phyloP scores from a whole-genome alignment of 2,888 invertebrate genomes.

The Horisme vitalbata region DNA sequence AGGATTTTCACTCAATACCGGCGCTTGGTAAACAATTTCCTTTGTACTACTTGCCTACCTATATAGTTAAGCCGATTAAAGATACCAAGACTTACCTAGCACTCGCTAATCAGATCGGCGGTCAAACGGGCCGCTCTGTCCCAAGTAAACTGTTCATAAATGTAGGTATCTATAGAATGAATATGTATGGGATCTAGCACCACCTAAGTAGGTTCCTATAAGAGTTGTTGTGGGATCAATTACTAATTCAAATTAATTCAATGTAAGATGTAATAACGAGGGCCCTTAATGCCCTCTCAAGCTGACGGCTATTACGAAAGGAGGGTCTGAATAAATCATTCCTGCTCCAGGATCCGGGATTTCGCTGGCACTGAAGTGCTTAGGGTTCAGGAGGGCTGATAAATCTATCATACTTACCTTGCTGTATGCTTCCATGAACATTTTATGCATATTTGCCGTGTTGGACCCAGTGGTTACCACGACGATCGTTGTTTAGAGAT shows the following conservation, averaged over 20 bases:
- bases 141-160: too few relatives aligned
- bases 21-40: constrained; percentile 23
- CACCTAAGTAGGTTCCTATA: too few relatives aligned
- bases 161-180: too few relatives aligned
- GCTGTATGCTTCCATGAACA: too few relatives aligned
- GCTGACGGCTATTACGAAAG: constrained; percentile 16
- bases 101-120: constrained; percentile 35
- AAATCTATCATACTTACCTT: too few relatives aligned
- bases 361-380: not conserved
- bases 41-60: constrained; percentile 2
- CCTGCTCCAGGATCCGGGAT: not conserved
- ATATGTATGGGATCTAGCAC: too few relatives aligned
- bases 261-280: constrained; percentile 17
- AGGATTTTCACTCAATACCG: constrained; percentile 25
- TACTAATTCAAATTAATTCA: constrained; percentile 18
- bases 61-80: constrained; percentile 26
- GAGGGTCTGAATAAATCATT: constrained; percentile 20
- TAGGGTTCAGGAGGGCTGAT: too few relatives aligned
- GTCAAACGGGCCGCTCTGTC: constrained; percentile 34
- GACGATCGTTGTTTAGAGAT: too few relatives aligned
- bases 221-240: not conserved
- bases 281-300: constrained; percentile 13
- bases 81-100: too few relatives aligned
- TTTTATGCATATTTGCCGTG: too few relatives aligned
- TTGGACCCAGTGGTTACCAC: too few relatives aligned